Evolutionary conservation across 2,797 vertebrate genomes (phyloP).

Genomic region (Protosalanx chinensis): DNA sequence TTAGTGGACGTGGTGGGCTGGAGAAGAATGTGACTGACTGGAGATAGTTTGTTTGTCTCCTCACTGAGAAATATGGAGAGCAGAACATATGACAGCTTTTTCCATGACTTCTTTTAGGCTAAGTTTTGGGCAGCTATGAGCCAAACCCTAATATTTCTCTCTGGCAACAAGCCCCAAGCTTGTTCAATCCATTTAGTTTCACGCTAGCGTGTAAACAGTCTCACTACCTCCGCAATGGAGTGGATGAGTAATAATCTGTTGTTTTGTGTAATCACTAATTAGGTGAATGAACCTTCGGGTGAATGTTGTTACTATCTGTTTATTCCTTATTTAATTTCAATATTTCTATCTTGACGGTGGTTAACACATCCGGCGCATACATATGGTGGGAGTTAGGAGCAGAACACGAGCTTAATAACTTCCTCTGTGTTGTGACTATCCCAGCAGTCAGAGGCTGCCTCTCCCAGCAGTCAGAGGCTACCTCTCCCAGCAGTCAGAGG

Average conservation of each 20-base stretch:
- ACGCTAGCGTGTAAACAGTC: background rate
- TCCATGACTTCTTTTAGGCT: background rate
- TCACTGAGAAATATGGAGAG: background rate
- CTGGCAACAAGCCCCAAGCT: too few species aligned
- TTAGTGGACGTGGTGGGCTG: slow-evolving; percentile 57
- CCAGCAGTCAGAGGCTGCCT: background rate
- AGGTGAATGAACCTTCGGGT: too few species aligned
- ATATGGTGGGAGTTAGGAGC: background rate
- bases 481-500: too few species aligned
- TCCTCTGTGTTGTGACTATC: background rate
- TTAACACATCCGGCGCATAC: background rate
- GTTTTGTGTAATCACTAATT: too few species aligned
- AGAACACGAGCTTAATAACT: background rate
- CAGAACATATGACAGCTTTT: background rate
- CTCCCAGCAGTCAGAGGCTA: too few species aligned
- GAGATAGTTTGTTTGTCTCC: background rate
- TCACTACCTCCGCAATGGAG: background rate
- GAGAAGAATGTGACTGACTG: slow-evolving; percentile 49
- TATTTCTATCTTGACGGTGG: background rate
- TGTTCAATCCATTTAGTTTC: too few species aligned
- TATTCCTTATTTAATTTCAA: background rate
- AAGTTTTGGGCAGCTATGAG: too few species aligned
- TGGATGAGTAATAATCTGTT: background rate
- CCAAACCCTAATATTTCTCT: too few species aligned
- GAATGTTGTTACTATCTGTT: too few species aligned